Conservation (phyloP, 2,797 vertebrate species). For the Hippopotamyrus pictus region DNA sequence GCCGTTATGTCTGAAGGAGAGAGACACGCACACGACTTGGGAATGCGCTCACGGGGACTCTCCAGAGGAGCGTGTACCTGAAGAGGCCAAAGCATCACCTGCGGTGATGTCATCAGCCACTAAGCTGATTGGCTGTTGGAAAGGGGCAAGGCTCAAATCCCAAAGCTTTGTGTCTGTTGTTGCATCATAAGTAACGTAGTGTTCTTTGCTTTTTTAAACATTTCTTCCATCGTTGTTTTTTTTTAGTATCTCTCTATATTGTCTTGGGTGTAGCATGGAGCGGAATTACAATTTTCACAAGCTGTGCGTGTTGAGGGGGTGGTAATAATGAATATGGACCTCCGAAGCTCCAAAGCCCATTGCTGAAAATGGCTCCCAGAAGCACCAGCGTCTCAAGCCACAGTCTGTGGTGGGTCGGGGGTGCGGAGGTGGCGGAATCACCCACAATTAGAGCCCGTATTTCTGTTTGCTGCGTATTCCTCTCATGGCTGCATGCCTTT, state of each 20-base stretch:
- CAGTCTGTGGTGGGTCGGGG: not conserved
- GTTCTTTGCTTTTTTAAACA: not conserved
- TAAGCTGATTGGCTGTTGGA: slow-evolving; percentile 10
- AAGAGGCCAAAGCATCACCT: not conserved
- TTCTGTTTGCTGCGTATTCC: not conserved
- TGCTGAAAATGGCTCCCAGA: not conserved
- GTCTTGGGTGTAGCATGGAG: not conserved
- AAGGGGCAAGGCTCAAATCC: slow-evolving; percentile 10
- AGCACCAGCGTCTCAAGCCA: not conserved
- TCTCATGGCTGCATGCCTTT: not conserved
- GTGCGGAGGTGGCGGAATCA: not conserved
- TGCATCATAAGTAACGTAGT: slow-evolving; percentile 13
- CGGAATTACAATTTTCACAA: not conserved
- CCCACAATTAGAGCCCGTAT: not conserved
- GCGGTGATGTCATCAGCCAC: not conserved
- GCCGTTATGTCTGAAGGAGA: not conserved
- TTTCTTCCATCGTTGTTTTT: not conserved
- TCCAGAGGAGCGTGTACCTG: not conserved
- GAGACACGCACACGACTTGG: not conserved
- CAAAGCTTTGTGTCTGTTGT: not conserved
- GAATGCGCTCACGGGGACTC: slow-evolving; percentile 3
- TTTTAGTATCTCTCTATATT: not conserved
- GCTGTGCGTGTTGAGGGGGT: not conserved
- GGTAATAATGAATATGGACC: not conserved
- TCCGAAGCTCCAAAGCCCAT: not conserved